Evolutionary conservation across 2,797 vertebrate genomes (phyloP).

Genomic region (Helostoma temminkii): DNA sequence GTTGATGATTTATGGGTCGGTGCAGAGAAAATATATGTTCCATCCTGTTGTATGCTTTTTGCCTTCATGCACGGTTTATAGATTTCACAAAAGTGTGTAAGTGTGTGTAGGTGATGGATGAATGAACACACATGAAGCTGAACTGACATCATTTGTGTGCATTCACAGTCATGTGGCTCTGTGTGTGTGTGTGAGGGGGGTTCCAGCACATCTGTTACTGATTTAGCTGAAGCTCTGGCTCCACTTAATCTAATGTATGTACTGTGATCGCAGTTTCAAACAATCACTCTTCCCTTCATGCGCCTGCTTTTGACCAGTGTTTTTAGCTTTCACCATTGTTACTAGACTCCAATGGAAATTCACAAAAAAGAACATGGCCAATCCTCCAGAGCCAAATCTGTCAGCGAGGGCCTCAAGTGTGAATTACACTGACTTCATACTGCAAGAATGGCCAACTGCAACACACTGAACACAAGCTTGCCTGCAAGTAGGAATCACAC

Average conservation of each 20-base stretch:
- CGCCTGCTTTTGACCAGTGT: neutral
- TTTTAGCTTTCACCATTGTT: conserved; percentile 19
- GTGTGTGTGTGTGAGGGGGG: conserved; percentile 15
- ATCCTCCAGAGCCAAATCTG: conserved; percentile 38
- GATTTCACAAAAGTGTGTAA: conserved; percentile 22
- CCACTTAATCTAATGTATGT: conserved; percentile 49
- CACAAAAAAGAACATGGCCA: neutral
- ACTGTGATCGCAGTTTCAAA: conserved; percentile 40
- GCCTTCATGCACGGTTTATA: neutral
- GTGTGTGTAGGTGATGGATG: conserved; percentile 16
- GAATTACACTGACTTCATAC: conserved; percentile 75
- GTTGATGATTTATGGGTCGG: conserved; percentile 7
- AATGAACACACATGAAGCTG: conserved; percentile 21
- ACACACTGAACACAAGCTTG: conserved; percentile 1
- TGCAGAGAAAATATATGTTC: neutral
- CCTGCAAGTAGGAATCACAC: neutral
- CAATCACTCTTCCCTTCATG: conserved; percentile 11
- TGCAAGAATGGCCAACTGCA: conserved; percentile 66
- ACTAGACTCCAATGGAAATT: conserved; percentile 38
- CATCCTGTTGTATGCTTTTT: neutral
- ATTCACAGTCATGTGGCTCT: conserved; percentile 1
- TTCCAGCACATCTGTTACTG: conserved; percentile 78
- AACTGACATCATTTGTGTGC: conserved; percentile 38
- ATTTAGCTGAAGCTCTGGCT: conserved; percentile 65
- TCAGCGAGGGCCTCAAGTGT: conserved; percentile 47